Evolutionary conservation across 2,888 invertebrate genomes (phyloP), one percentile per base, ranked within the genome.

Genomic region (Lysandra bellargus): DNA sequence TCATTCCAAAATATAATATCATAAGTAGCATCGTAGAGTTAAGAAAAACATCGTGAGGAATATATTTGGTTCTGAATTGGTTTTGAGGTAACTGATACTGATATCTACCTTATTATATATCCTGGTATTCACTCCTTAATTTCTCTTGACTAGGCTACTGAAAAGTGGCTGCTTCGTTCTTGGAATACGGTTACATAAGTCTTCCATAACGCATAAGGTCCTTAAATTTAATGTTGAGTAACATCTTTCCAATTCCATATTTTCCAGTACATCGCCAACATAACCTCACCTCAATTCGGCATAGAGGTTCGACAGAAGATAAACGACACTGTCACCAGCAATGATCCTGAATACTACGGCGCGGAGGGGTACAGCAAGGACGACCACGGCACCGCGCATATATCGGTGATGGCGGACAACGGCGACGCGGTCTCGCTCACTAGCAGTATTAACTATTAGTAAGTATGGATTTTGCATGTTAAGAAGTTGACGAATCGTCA

Each of bases 341-440:
- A 95, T 80, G 94, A 96, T 87, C 94, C 96, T 0, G 86, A 90
- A 4, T 92, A 96, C 84, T 98, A 98, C 85, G 98, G 97, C 0
- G 97, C 96, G 0, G 87, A 94, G 0, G 91, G 92, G 80, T 95
- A 95, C 86, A 92, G 88, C 82, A 91, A 95, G 80, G 94, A 95
- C 0, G 96, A 97, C 85, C 95, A 96, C 73, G 99, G 99, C 60
- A 99, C 99, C 0, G 97, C 99, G 0, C 99, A 99, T 87, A 95
- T 98, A 53, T 97, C 98, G 0, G 96, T 99, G 72, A 89, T 99
- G 37, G 97, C 97, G 0, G 95, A 96, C 4, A 97, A 98, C 87
- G 99, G 99, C 0, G 98, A 99, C 87, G 99, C 99, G 0, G 98
- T 99, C 0, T 97, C 99, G 0, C 96, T 97, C 0, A 99, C 99